Base-by-base conservation (phyloP, 2,113 vertebrate genomes). In the Siniperca knerii region DNA sequence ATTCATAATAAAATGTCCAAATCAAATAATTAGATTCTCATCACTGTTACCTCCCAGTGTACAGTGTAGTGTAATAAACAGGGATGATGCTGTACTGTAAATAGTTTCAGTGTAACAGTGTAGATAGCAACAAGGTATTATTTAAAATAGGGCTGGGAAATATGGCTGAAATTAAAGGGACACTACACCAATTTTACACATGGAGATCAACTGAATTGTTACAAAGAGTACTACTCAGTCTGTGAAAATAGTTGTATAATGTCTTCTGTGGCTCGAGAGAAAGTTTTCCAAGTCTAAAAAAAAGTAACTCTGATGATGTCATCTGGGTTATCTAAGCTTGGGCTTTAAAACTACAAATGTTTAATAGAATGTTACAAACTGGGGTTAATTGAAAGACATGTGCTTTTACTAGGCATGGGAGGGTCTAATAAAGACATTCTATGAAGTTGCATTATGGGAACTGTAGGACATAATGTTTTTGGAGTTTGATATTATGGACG, bases 371-470 rank as follows among this genome's bases (percentile, higher is more conserved):
- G 52, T 77, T 40, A 5, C 25, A 72, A 64, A 48, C 9, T 67
- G 11, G 10, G 33, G 48, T 7, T 66, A 11, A 21, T 37, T 50
- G n/a, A 72, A 77, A 65, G 33, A 44, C 33, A 8, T 25, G 29
- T n/a, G 18, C 25, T 29, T 77, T 42, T 48, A 57, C 10, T 20
- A 61, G 33, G 35, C 21, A 46, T 21, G 21, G 16, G 35, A 15
- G 25, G 33, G 13, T 62, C 46, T 20, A 18, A 66, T 23, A 9
- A 58, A 57, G 58, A 25, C 9, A 44, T 35, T 21, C 21, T 11
- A 33, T 73, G 9, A 54, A 54, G 70, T 23, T 76, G 42, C 52
- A 75, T 75, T 37, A 16, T 33, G 48, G 86, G 46, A 44, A 69
- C n/a, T 67, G 44, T 44, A 55, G 42, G 21, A 58, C 20, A 35